Evolutionary conservation across 2,888 invertebrate species (phyloP).

Genomic region (Antitype chi): DNA sequence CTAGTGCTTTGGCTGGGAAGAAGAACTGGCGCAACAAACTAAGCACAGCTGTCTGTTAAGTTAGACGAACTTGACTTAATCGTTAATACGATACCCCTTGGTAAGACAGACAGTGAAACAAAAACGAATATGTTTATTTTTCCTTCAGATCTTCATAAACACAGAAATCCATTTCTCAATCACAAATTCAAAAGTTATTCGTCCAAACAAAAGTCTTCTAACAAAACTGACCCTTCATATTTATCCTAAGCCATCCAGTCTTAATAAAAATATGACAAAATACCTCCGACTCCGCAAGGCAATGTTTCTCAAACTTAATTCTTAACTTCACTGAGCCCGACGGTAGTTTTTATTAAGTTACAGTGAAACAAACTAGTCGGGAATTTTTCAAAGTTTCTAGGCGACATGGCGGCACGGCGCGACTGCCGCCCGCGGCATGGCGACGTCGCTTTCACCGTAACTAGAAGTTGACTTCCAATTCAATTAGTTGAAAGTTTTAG

Average conservation of each 20-base stretch:
- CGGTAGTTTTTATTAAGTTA: slow-evolving; percentile 86
- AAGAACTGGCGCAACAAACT: too few relatives aligned
- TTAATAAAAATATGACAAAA: slow-evolving; percentile 74
- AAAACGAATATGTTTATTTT: neutral
- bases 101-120: too few relatives aligned
- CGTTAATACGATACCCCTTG: too few relatives aligned
- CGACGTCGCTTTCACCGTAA: slow-evolving; percentile 80
- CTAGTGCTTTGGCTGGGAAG: too few relatives aligned
- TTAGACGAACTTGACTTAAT: too few relatives aligned
- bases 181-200: neutral
- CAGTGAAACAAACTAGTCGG: slow-evolving; percentile 85
- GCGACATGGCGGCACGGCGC: slow-evolving; percentile 67
- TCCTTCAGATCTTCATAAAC: neutral
- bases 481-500: slow-evolving; percentile 81
- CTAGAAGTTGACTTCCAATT: slow-evolving; percentile 82
- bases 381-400: slow-evolving; percentile 85
- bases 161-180: neutral
- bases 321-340: slow-evolving; percentile 75
- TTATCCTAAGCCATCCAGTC: slow-evolving; percentile 28
- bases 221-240: slow-evolving; percentile 34
- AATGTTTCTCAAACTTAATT: slow-evolving; percentile 83
- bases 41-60: too few relatives aligned
- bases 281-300: slow-evolving; percentile 65
- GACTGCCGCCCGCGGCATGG: slow-evolving; percentile 65
- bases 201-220: slow-evolving; percentile 18